A percentile compares a stretch with the other conserved stretches of the same genome.
Conservation (phyloP, 2,888 invertebrate genomes). For the Stenodema calcarata region DNA sequence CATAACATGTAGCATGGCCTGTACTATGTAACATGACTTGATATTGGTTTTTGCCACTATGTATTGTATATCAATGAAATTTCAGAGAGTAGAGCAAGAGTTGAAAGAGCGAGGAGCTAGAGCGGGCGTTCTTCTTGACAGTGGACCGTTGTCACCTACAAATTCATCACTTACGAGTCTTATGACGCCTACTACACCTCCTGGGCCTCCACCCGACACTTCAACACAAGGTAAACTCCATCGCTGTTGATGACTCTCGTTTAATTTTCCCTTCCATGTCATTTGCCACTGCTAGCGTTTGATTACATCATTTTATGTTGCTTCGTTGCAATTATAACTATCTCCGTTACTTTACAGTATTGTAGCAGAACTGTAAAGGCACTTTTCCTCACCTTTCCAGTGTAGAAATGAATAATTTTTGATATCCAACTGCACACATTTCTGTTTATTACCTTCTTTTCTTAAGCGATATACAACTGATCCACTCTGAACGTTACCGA, state of each 20-base stretch:
- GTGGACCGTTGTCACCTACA: constrained; percentile 52
- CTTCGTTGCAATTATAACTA: neutral
- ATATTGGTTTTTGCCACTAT: no score
- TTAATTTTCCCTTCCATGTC: neutral
- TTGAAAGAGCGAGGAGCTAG: constrained; percentile 62
- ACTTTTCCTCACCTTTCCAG: neutral
- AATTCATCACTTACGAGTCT: constrained; percentile 44
- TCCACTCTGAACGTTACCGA: neutral
- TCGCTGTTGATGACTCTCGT: neutral
- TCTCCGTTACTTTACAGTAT: neutral
- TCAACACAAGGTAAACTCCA: constrained; percentile 44
- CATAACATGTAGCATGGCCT: no score
- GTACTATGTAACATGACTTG: no score
- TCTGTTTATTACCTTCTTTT: neutral
- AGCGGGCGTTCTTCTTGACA: constrained; percentile 45
- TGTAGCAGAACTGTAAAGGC: neutral
- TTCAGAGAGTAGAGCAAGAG: constrained; percentile 73
- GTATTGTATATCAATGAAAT: neutral
- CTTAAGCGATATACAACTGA: neutral
- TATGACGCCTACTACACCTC: constrained; percentile 53
- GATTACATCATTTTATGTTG: neutral
- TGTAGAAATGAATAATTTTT: neutral
- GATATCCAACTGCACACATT: neutral
- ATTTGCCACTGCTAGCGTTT: neutral
- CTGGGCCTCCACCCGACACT: constrained; percentile 52